These are phyloP conservation scores for Scomber scombrus DNA, from an alignment of 2,113 vertebrate species.

Conservation along the genomic window DNA sequence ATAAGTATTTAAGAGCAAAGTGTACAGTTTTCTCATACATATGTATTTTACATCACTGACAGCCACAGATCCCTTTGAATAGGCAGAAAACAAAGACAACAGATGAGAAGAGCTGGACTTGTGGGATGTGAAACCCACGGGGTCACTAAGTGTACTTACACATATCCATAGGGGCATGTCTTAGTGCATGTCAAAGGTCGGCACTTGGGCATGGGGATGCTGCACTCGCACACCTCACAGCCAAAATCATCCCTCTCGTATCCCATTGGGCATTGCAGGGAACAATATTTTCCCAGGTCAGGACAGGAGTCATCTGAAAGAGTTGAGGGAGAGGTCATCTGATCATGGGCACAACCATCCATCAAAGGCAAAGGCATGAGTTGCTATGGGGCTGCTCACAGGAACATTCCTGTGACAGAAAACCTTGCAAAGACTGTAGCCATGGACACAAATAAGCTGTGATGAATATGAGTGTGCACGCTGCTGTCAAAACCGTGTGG, in stretches of 20 bases:
- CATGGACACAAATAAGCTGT: slow-evolving; percentile 27
- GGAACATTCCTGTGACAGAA: slow-evolving; percentile 51
- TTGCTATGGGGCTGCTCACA: slow-evolving; percentile 10
- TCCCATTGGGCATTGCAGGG: slow-evolving; percentile 83
- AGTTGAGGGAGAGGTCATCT: slow-evolving; percentile 58
- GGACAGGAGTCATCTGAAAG: slow-evolving; percentile 87
- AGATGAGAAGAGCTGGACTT: slow-evolving; percentile 6
- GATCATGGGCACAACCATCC: slow-evolving; percentile 39
- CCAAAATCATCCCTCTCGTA: slow-evolving; percentile 83
- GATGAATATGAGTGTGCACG: slow-evolving; percentile 33
- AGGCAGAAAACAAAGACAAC: slow-evolving; percentile 10
- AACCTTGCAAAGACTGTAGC: slow-evolving; percentile 8
- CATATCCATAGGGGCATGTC: slow-evolving; percentile 87
- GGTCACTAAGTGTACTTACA: slow-evolving; percentile 78
- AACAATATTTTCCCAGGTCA: slow-evolving; percentile 81
- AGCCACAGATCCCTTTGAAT: slow-evolving; percentile 26
- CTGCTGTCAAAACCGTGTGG: slow-evolving; percentile 8
- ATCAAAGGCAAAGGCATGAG: slow-evolving; percentile 47
- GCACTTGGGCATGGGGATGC: slow-evolving; percentile 75
- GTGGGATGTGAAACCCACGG: background rate
- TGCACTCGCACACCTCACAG: slow-evolving; percentile 87
- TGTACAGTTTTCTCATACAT: slow-evolving; percentile 2
- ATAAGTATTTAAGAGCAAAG: background rate
- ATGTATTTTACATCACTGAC: slow-evolving; percentile 4
- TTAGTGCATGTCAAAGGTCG: slow-evolving; percentile 86